These are phyloP conservation scores for Chydorus sphaericus DNA, from an alignment of 2,888 invertebrate genomes.

Conservation along the genomic window DNA sequence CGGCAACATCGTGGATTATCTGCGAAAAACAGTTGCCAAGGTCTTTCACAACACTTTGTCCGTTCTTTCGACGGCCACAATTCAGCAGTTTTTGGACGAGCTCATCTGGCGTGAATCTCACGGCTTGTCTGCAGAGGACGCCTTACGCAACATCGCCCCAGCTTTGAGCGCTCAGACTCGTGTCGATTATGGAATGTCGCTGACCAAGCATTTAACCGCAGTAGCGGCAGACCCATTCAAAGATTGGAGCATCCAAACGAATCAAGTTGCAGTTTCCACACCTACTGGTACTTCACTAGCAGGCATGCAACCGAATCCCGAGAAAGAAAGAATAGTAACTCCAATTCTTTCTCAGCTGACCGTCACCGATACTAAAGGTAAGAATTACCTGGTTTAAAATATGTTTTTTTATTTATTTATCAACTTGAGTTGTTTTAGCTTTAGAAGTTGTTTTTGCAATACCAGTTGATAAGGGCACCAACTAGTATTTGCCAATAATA, in stretches of 20 bases:
- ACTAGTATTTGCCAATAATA: no score
- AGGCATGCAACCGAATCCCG: background rate
- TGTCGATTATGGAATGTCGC: constrained; percentile 37
- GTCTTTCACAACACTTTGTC: constrained; percentile 77
- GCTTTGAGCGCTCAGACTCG: constrained; percentile 68
- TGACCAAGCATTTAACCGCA: constrained; percentile 26
- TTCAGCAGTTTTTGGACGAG: constrained; percentile 81
- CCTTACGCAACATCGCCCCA: constrained; percentile 62
- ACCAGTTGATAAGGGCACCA: no score
- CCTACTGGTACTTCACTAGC: background rate
- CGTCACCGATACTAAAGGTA: background rate
- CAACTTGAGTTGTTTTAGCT: no score
- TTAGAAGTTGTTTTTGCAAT: no score
- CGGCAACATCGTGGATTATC: constrained; percentile 70
- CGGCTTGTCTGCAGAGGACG: constrained; percentile 56
- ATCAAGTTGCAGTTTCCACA: no score
- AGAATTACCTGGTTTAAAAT: background rate
- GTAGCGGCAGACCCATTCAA: constrained; percentile 49
- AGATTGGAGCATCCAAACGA: constrained; percentile 37
- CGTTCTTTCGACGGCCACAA: constrained; percentile 63
- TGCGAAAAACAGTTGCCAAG: constrained; percentile 67
- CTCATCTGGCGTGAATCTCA: constrained; percentile 77
- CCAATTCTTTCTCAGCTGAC: background rate
- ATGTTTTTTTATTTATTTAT: background rate
- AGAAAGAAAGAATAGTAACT: background rate